phyloP scores from a whole-genome alignment of 2,113 vertebrate genomes.

The Petrocephalus zakoni region DNA sequence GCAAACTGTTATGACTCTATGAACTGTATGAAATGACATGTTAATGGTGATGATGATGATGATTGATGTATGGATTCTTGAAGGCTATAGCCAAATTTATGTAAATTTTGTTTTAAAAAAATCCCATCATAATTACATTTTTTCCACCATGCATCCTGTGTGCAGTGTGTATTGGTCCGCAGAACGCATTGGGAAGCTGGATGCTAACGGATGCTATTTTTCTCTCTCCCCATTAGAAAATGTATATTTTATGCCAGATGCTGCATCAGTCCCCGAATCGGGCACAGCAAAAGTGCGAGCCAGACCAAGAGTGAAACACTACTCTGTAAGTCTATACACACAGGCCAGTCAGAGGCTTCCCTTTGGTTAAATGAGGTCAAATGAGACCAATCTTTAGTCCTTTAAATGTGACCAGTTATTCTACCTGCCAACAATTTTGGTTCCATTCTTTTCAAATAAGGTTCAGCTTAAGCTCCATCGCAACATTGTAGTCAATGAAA shows the following conservation, averaged over 20 bases:
- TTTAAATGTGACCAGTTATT: background rate
- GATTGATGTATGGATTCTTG: background rate
- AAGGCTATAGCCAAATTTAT: background rate
- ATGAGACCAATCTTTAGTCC: background rate
- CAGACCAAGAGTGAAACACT: conserved; percentile 65
- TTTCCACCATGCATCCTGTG: background rate
- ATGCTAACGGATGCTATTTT: background rate
- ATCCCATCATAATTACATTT: background rate
- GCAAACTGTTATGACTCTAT: background rate
- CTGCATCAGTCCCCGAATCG: conserved; percentile 51
- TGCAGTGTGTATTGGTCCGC: background rate
- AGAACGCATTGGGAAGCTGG: background rate
- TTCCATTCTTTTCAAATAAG: background rate
- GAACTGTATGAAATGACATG: background rate
- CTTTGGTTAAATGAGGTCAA: background rate
- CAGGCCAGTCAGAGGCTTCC: background rate
- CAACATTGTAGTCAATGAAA: background rate
- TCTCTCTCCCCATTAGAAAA: conserved; percentile 44
- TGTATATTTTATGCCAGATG: conserved; percentile 42
- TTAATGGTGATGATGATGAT: background rate
- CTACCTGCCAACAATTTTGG: background rate
- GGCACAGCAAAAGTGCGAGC: conserved; percentile 66
- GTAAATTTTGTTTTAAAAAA: background rate
- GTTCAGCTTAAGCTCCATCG: background rate
- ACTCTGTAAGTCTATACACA: conserved; percentile 46